phyloP scores from a whole-genome alignment of 1,140 invertebrate genomes.

The Zaprionus camerounensis region DNA sequence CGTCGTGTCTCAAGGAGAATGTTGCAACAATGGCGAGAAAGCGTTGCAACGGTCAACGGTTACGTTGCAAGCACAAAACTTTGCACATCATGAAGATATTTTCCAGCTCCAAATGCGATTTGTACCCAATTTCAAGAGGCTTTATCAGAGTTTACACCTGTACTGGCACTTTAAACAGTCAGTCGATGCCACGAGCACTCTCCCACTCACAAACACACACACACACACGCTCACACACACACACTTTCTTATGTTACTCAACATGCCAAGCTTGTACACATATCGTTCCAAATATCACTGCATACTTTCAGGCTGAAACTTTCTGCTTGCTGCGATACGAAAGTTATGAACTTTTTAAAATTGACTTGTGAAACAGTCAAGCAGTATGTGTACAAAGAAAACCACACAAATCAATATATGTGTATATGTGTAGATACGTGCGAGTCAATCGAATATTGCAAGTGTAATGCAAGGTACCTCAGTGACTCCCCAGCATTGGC shows the following conservation, averaged over 20 bases:
- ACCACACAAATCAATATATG: not conserved
- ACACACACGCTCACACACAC: not conserved
- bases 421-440: not conserved
- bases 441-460: not conserved
- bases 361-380: not conserved
- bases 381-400: too few species aligned
- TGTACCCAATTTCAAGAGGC: not conserved
- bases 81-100: not conserved
- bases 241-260: not conserved
- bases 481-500: too few species aligned
- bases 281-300: not conserved
- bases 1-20: not conserved
- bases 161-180: not conserved
- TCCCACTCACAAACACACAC: not conserved
- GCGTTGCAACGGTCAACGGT: too few species aligned
- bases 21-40: not conserved
- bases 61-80: not conserved
- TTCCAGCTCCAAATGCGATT: not conserved
- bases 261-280: not conserved
- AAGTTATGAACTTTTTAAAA: not conserved
- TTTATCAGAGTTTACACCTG: not conserved
- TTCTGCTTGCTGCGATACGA: not conserved
- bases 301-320: conserved; percentile 4
- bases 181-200: not conserved
- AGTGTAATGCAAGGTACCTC: not conserved